Percentiles rank a stretch among this genome's conserved stretches.
Evolutionary conservation across 2,888 invertebrate genomes (phyloP).

Genomic region (Cacoxenus indagator): DNA sequence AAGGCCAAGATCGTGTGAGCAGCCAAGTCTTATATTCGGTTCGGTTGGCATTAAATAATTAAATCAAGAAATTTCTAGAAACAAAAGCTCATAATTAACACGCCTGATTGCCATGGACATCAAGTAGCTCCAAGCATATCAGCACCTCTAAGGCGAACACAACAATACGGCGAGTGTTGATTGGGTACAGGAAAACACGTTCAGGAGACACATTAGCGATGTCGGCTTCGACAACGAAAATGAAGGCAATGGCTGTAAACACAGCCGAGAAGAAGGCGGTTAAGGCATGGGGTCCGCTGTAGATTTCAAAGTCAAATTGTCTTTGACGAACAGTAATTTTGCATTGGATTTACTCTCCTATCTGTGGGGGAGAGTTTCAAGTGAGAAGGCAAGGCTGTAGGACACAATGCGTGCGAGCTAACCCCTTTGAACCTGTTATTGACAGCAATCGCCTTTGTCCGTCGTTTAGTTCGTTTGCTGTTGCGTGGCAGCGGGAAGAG

Average conservation of each 20-base stretch:
- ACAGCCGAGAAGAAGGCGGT: neutral
- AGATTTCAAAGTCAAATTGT: conserved; percentile 63
- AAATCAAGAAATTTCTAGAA: conserved; percentile 12
- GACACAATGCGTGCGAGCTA: neutral
- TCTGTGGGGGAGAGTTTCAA: neutral
- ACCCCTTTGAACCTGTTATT: neutral
- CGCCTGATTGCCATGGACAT: neutral
- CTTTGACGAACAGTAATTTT: conserved; percentile 55
- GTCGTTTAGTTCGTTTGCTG: neutral
- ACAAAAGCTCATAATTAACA: conserved; percentile 17
- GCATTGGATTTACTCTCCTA: neutral
- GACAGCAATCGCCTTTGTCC: conserved; percentile 5
- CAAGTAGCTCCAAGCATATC: neutral
- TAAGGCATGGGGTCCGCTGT: conserved; percentile 26
- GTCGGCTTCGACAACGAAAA: neutral
- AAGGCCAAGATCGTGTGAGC: neutral
- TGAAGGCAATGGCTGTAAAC: neutral
- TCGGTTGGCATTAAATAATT: neutral
- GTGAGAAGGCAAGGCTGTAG: neutral
- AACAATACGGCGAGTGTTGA: too few relatives aligned
- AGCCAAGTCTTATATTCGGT: neutral
- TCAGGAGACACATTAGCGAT: neutral
- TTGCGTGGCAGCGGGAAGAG: neutral
- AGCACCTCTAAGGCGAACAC: neutral
- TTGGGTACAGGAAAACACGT: neutral